phyloP scores from a whole-genome alignment of 2,797 vertebrate genomes.

The Cynodonichthys magdalenae region DNA sequence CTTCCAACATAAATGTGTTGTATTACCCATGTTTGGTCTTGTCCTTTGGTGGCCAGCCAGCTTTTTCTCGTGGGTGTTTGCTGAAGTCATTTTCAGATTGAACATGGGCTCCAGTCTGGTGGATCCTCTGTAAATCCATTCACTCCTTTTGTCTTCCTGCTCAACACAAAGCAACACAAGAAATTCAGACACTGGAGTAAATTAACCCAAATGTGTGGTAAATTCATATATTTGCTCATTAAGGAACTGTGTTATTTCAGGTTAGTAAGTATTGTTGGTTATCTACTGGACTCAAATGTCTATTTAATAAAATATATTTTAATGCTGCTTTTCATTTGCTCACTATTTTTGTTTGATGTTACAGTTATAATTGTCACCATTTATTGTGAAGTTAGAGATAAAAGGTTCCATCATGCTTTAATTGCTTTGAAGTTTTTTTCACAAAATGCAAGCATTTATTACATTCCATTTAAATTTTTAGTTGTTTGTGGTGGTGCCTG shows the following conservation, averaged over 20 bases:
- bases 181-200: neutral
- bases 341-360: too few relatives aligned
- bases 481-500: neutral
- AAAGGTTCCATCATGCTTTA: too few relatives aligned
- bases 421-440: too few relatives aligned
- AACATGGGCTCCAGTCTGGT: constrained; percentile 98
- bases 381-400: too few relatives aligned
- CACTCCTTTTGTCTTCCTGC: constrained; percentile 93
- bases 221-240: neutral
- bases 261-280: too few relatives aligned
- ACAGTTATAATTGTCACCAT: too few relatives aligned
- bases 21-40: constrained; percentile 92
- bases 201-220: neutral
- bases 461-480: neutral
- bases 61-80: constrained; percentile 92
- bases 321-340: too few relatives aligned
- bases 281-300: too few relatives aligned
- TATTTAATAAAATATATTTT: too few relatives aligned
- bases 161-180: constrained; percentile 16
- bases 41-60: constrained; percentile 90
- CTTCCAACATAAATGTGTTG: too few relatives aligned
- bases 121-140: constrained; percentile 98
- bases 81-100: constrained; percentile 94
- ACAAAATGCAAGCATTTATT: too few relatives aligned
- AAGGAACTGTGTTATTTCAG: too few relatives aligned